Evolutionary conservation across 1,140 invertebrate genomes (phyloP).

Genomic region (Platorchestia sp.): DNA sequence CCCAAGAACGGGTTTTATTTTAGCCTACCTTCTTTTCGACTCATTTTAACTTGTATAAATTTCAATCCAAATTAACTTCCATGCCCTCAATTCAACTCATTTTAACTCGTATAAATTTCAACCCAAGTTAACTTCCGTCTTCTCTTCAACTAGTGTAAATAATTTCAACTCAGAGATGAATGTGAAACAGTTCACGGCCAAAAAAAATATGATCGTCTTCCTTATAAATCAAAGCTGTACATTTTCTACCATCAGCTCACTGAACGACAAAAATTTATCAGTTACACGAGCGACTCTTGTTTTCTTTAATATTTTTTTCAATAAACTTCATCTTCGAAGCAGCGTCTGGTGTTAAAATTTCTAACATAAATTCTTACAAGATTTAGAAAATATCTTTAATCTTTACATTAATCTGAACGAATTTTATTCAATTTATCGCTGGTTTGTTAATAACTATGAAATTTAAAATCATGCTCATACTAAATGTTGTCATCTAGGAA

Average conservation of each 20-base stretch:
- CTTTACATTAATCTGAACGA: neutral
- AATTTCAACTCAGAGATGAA: too few relatives aligned
- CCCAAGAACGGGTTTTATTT: too few relatives aligned
- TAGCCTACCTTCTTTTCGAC: neutral
- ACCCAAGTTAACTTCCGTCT: too few relatives aligned
- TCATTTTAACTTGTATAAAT: too few relatives aligned
- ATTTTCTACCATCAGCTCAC: neutral
- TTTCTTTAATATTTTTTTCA: neutral
- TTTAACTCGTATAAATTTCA: too few relatives aligned
- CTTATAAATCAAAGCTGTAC: neutral
- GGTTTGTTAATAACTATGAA: neutral
- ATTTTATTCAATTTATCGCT: neutral
- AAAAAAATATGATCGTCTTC: neutral
- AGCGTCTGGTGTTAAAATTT: neutral
- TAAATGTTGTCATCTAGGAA: too few relatives aligned
- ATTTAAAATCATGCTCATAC: too few relatives aligned
- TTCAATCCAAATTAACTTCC: too few relatives aligned
- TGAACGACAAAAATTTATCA: neutral
- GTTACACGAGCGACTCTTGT: neutral
- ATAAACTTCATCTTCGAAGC: neutral
- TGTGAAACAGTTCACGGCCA: neutral
- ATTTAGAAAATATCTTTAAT: too few relatives aligned
- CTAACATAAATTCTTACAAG: neutral
- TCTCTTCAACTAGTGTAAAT: too few relatives aligned
- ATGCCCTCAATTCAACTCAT: too few relatives aligned